Evolutionary conservation across 2,888 invertebrate species (phyloP), one percentile per base, ranked within the genome.

Genomic region (Trissonchulus sp.): DNA sequence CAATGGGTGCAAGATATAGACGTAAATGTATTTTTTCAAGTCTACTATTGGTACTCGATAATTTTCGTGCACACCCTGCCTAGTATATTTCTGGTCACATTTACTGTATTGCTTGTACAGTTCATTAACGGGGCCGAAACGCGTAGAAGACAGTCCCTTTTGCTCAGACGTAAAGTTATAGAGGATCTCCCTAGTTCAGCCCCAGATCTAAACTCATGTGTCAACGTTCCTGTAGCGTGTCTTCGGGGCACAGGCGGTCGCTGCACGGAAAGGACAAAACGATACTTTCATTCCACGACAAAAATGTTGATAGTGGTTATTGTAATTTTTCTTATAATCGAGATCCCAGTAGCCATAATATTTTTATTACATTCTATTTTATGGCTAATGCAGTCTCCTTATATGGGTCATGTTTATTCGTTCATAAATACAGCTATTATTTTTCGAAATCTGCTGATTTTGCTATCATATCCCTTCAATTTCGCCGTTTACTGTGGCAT

Each of bases 401-500:
- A n/a, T 68, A 89, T 88, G 18, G 89, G 60, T 60, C n/a, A 31
- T 34, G 72, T 79, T 69, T 90, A 93, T 85, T 92, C 92, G 81
- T 88, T 90, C 79, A 89, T 91, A 73, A 91, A 92, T 28, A 92
- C 92, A 83, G 89, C 91, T 33, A 88, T 92, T 78, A 91, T 93
- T 76, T 85, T 90, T 93, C 82, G 93, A 18, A 95, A 95, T 87
- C 93, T 95, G 86, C 91, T 93, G 84, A 92, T 96, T 77, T 91
- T 94, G 76, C 89, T 93, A 62, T 93, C 93, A 69, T 94, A 94
- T 86, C 94, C 94, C 18, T 80, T 88, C 76, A 94, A 95, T 85
- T 95, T 96, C 83, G 94, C 93, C 77, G 94, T 95, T 79, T 96
- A 96, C 83, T 95, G 94, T 84, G 93, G 93, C 8, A 95, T 95